Evolutionary conservation across 2,797 vertebrate genomes (phyloP).

Genomic region (Xiphorhynchus erythropygius): DNA sequence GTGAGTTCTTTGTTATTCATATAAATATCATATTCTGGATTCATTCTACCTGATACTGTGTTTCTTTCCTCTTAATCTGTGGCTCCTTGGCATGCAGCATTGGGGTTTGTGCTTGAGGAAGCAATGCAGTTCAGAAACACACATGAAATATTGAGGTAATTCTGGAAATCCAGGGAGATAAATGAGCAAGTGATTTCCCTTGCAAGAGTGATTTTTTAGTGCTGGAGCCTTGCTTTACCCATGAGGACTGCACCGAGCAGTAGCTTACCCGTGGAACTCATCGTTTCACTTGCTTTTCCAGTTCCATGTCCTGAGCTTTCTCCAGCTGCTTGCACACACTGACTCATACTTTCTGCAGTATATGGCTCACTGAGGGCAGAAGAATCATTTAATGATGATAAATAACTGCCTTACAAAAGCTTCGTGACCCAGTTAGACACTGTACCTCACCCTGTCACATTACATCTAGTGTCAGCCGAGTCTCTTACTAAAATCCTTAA

Average conservation of each 20-base stretch:
- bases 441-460: not conserved
- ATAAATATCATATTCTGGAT: not conserved
- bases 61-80: not conserved
- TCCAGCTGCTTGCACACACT: not conserved
- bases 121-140: not conserved
- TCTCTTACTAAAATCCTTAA: not conserved
- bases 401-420: not conserved
- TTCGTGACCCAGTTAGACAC: not conserved
- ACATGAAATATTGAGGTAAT: not conserved
- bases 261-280: not conserved
- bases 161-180: not conserved
- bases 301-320: not conserved
- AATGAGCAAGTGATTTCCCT: not conserved
- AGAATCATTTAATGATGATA: not conserved
- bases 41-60: not conserved
- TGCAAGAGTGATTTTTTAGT: not conserved
- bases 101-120: not conserved
- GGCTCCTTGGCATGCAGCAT: not conserved
- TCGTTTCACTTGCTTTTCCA: not conserved
- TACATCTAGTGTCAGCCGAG: not conserved
- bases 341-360: not conserved
- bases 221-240: not conserved
- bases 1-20: not conserved
- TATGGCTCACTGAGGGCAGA: not conserved
- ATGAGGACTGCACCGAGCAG: not conserved